Evolutionary conservation across 2,888 invertebrate species (phyloP), one percentile per base, ranked within the genome.

Genomic region (Eupsilia transversa): DNA sequence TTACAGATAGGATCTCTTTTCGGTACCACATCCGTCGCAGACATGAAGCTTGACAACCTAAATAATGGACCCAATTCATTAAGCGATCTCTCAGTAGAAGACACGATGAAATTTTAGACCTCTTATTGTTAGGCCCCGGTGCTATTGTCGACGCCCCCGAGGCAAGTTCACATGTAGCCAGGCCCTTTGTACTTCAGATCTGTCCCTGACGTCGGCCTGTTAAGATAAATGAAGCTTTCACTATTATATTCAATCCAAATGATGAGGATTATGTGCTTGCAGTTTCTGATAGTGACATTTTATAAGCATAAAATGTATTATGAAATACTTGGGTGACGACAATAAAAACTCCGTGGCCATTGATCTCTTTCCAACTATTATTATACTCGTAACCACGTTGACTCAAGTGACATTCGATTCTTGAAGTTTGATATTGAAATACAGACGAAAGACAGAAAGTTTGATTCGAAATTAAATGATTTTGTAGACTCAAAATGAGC

Each of bases 171-270:
- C 93, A 93, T 93, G 93, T 93, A 93, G 85, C 92, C 87, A 87
- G 82, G 66, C 86, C 91, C 89, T 92, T 95, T 95, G 94, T 94
- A 88, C 87, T 82, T 81, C 72, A 89, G 87, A 87, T 90, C 94
- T 95, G 94, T 85, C 87, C 84, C 88, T 94, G 95, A 95, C 94
- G 90, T 89, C 89, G 91, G 90, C 89, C 89, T 82, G 85, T 79
- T 83, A 91, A 94, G 94, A 95, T 94, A 94, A 95, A 95, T 95
- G 95, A 92, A 85, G 90, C 86, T 88, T 89, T 89, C 88, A 91
- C 92, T 93, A 94, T 94, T 94, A 94, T 92, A 92, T 92, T 93
- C 92, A 91, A 91, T 91, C 88, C 80, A 88, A 89, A 90, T 77
- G 76, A 77, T 63, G 71, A 72, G 65, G 76, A 77, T 84, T 79